Base-by-base conservation (phyloP, 2,113 vertebrate genomes). In the Seriola dumerili region DNA sequence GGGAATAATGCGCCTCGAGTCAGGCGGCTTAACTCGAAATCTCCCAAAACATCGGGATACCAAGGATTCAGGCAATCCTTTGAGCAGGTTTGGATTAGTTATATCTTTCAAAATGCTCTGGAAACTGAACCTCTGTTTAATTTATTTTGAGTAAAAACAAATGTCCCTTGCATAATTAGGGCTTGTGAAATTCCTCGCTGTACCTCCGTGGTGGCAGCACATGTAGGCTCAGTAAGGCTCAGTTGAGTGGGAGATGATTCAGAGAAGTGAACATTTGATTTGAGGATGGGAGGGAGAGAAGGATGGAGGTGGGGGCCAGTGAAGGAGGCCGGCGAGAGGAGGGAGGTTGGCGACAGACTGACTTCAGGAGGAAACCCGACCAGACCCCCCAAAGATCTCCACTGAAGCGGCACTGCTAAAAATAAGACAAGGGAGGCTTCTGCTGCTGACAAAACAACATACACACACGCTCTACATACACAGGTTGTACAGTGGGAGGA, bases 341-440 rank as follows among this genome's bases (percentile, higher is more conserved):
- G 87, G 88, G 83, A 75, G 90, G 81, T 55, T 93, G 94, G 94
- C 94, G 93, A 93, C 94, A 94, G 94, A 72, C 92, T 93, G 93
- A 91, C 91, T 92, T 93, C 66, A 38, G 64, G 85, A 91, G 89
- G 95, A 95, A 95, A 95, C 92, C 90, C 44, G 93, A 95, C 88
- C 94, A 83, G 90, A 91, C 89, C 91, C 88, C 84, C 91, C 88
- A 83, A 85, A 75, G 79, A 89, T 88, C 84, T 92, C 89, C 83
- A 89, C 89, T 54, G 85, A 88, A 92, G 84, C 91, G 85, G 84
- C 85, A 36, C 80, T 74, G 91, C 95, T 95, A 95, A 94, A 95
- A 96, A 95, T 94, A 94, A 90, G 80, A 94, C 40, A 59, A 83
- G 71, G 90, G 88, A 93, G 90, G 89, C 88, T 94, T 93, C 90